Evolutionary conservation across 2,797 vertebrate species (phyloP), one percentile per base, ranked within the genome.

Genomic region (Molossus alvarezi): DNA sequence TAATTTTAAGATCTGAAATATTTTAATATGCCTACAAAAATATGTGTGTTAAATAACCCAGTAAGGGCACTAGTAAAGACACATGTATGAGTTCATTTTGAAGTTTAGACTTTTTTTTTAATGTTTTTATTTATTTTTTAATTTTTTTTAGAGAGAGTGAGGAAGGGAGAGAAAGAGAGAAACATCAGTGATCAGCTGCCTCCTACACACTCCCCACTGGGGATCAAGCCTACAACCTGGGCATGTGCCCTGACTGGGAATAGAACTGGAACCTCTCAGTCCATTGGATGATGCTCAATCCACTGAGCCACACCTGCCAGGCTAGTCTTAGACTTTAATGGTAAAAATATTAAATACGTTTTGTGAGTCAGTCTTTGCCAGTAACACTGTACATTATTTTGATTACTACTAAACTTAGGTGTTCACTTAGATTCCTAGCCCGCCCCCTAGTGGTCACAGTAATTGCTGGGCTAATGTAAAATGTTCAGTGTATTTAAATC

Each of bases 1-100:
- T 84, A 15, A 65, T 85, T 90, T 82, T 86, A 73, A 93, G 9
- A 80, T 89, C 45, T 93, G 64, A 88, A 73, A n/a, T 91, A 89
- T 86, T 93, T 75, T 72, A 83, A 12, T 76, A 72, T 91, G 8
- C 18, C 27, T 84, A 18, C 71, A 48, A 58, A 76, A 73, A 1
- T 55, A 1, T 75, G 45, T 88, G 29, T 80, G 14, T 93, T 93
- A 90, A 94, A 83, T 75, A 69, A 64, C 13, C 20, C 17, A 95
- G 29, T 37, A 72, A 76, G 15, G 6, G 55, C 20, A 23, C 12
- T 20, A 37, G 53, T 48, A 37, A 84, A 64, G 14, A 86, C 9
- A 55, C 9, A 51, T 20, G 9, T 51, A 2, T 62, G 67, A 58
- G 9, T 83, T 51, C 25, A 73, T 76, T 95, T 48, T 79, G 25